Evolutionary conservation across 2,797 vertebrate species (phyloP).

Genomic region (Rachycentron canadum): DNA sequence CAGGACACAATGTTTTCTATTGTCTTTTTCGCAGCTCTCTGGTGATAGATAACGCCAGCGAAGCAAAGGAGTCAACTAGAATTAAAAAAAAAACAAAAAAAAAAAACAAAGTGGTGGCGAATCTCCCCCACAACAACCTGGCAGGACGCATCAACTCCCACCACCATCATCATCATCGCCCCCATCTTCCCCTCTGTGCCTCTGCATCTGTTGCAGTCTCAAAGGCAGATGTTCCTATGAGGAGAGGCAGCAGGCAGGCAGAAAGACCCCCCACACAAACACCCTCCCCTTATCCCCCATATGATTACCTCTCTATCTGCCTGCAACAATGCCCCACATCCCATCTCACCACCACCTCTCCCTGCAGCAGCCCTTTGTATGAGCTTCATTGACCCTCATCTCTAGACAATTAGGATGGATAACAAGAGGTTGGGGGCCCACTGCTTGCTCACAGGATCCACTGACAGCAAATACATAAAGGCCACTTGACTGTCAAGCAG

Average conservation of each 20-base stretch:
- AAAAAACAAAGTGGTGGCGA: constrained; percentile 6
- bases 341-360: constrained; percentile 40
- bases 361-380: constrained; percentile 56
- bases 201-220: constrained; percentile 81
- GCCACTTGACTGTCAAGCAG: constrained; percentile 42
- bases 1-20: neutral
- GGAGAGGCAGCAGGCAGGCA: constrained; percentile 80
- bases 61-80: constrained; percentile 10
- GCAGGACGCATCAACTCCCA: constrained; percentile 49
- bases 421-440: constrained; percentile 60
- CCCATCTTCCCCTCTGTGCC: constrained; percentile 58
- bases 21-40: neutral
- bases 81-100: constrained; percentile 50
- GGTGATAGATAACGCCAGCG: neutral
- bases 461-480: constrained; percentile 43
- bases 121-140: constrained; percentile 47
- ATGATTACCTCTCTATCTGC: constrained; percentile 65
- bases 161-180: constrained; percentile 19
- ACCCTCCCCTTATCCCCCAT: constrained; percentile 21
- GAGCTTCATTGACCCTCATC: constrained; percentile 70
- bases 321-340: constrained; percentile 49
- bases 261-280: constrained; percentile 43
- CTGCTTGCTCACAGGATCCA: constrained; percentile 39
- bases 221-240: constrained; percentile 80
- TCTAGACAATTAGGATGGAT: constrained; percentile 70